Conservation (phyloP, 2,113 vertebrate genomes). For the Sula dactylatra region DNA sequence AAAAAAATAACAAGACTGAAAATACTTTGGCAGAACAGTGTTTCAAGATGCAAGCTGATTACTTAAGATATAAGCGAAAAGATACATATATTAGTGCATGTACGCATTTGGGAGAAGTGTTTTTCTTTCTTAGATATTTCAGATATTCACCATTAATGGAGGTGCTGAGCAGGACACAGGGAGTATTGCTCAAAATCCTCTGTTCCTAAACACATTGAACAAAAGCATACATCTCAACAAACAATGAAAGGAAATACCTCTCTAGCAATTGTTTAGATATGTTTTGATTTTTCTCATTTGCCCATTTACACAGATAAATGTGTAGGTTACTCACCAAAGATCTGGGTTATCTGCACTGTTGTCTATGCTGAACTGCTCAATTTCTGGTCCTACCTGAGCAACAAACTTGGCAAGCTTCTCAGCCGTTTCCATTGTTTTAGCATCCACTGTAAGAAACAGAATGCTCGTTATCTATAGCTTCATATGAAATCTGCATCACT, state of each 20-base stretch:
- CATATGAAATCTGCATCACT: not conserved
- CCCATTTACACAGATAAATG: not conserved
- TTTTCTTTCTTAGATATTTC: not conserved
- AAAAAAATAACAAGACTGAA: not conserved
- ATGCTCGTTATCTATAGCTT: not conserved
- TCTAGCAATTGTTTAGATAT: not conserved
- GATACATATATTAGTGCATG: not conserved
- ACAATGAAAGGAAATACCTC: not conserved
- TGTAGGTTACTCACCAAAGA: conserved; percentile 70
- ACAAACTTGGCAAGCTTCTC: conserved; percentile 79
- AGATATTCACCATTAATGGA: not conserved
- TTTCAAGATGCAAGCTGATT: not conserved
- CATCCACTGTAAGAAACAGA: conserved; percentile 70
- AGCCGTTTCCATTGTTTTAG: conserved; percentile 77
- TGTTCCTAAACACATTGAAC: not conserved
- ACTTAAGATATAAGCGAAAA: not conserved
- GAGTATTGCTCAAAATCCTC: not conserved
- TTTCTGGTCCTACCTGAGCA: conserved; percentile 79
- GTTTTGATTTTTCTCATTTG: not conserved
- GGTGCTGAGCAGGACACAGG: not conserved
- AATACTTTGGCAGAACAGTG: not conserved
- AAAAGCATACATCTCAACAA: not conserved
- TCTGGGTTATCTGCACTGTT: conserved; percentile 80
- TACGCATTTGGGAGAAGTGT: not conserved
- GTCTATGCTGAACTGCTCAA: conserved; percentile 81